Percentiles rank a stretch among this genome's conserved stretches.
Conservation (phyloP, 2,888 invertebrate species). For the Aleiodes alternator region DNA sequence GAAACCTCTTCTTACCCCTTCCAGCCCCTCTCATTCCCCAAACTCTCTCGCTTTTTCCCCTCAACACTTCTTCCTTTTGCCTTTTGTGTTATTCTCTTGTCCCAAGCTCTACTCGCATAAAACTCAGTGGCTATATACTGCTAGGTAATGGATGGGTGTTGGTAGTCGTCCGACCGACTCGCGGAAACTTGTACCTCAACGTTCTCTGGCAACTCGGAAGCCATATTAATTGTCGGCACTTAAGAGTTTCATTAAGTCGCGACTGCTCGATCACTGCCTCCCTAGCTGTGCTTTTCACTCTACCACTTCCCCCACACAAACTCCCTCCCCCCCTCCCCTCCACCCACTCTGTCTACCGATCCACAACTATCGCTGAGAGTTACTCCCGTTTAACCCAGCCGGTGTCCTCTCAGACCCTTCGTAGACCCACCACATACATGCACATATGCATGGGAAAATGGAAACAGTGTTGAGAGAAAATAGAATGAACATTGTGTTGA, state of each 20-base stretch:
- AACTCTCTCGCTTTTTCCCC: background rate
- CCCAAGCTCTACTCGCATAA: conserved; percentile 6
- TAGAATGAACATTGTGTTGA: too few species aligned
- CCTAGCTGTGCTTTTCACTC: conserved; percentile 44
- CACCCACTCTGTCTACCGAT: conserved; percentile 6
- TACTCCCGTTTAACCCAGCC: conserved; percentile 45
- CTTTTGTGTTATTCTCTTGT: conserved; percentile 15
- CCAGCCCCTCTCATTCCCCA: background rate
- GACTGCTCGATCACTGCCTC: conserved; percentile 71
- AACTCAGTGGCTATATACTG: background rate
- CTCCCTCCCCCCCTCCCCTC: too few species aligned
- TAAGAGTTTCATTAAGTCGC: conserved; percentile 74
- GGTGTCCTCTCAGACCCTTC: conserved; percentile 26
- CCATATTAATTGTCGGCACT: conserved; percentile 73
- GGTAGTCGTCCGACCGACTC: conserved; percentile 37
- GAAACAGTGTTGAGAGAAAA: too few species aligned
- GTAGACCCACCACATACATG: background rate
- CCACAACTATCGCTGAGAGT: conserved; percentile 21
- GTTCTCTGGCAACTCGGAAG: conserved; percentile 64
- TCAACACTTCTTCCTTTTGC: conserved; percentile 36
- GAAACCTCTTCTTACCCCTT: background rate
- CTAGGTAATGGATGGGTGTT: conserved; percentile 20
- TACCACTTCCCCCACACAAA: background rate
- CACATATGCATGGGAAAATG: too few species aligned
- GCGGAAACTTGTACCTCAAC: conserved; percentile 57